Percentiles rank a stretch among this genome's conserved stretches.
Conservation (phyloP, 2,113 vertebrate species). For the Hepsetus odoe region DNA sequence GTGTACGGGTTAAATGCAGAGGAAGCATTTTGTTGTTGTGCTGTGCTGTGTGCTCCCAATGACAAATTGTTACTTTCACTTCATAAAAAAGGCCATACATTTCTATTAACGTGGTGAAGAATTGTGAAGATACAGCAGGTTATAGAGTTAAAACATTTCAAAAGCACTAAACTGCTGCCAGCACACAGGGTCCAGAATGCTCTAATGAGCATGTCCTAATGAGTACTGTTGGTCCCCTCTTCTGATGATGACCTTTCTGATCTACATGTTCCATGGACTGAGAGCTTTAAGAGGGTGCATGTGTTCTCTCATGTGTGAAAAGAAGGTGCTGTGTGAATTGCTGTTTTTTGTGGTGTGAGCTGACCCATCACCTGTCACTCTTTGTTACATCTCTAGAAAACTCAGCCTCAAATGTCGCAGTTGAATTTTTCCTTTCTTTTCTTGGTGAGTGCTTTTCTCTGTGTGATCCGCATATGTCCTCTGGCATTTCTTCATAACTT, state of each 20-base stretch:
- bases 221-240: not conserved
- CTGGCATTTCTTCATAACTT: conserved; percentile 24
- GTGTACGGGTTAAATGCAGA: too few species aligned
- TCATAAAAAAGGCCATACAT: too few species aligned
- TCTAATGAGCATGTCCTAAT: not conserved
- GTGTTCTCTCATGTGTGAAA: conserved; percentile 11
- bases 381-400: conserved; percentile 29
- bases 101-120: too few species aligned
- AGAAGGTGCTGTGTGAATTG: conserved; percentile 20
- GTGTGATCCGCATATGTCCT: conserved; percentile 38
- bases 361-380: conserved; percentile 42
- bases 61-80: too few species aligned
- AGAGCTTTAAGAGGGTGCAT: not conserved
- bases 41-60: too few species aligned
- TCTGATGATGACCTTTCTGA: not conserved
- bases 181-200: not conserved
- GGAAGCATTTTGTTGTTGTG: too few species aligned
- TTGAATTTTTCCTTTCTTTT: conserved; percentile 5
- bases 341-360: conserved; percentile 28
- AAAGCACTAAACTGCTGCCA: not conserved
- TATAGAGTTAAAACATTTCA: not conserved
- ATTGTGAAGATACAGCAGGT: too few species aligned
- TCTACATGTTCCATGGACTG: not conserved
- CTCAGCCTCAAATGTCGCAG: conserved; percentile 16
- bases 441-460: not conserved